Base-by-base conservation (phyloP, 2,888 invertebrate genomes). In the Pseudococcus jackbeardsleyi region DNA sequence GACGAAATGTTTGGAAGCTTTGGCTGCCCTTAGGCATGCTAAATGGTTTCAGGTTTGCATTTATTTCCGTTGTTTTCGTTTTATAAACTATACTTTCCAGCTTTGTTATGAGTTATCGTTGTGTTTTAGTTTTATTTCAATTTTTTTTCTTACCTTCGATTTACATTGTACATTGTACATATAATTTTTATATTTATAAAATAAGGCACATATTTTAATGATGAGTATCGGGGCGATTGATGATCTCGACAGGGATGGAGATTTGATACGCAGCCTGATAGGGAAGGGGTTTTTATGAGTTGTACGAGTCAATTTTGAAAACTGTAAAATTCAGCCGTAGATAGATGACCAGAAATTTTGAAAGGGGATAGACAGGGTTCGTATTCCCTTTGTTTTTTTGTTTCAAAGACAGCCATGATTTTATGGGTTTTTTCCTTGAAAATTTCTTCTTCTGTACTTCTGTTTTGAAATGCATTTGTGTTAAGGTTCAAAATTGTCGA, bases 11-110 rank as follows among this genome's bases (percentile, higher is more conserved):
- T 96, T 99, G 94, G 96, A 98, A 95, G 99, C 99, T 94, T 96
- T 99, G 94, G 99, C 99, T 94, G 97, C 98, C 94, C 96, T 99
- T 93, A 97, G 99, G 94, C 99, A 98, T 95, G 98, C 99, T 94
- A 99, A 99, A 95, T 99, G 99, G 99, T 99, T 99, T 96, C 99
- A 99, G 97, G 98, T 98, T 89, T 89, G 89, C 89, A 89, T 89
- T 64, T 88, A 89, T 89, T 89, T 88, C 89, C 89, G 86, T 89
- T 64, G 86, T 89, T 64, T 86, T 88, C 86, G 86, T 89, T 89
- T 89, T 89, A 89, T 88, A 88, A 89, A 88, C 85, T 82, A 39
- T 88, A 85, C 89, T 89, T 88, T 88, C 88, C 88, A 88, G 88
- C 88, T 88, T 88, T 88, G 88, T 85, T 72, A 26, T 54, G 17